phyloP scores from a whole-genome alignment of 2,888 invertebrate genomes.

The Apeira syringaria region DNA sequence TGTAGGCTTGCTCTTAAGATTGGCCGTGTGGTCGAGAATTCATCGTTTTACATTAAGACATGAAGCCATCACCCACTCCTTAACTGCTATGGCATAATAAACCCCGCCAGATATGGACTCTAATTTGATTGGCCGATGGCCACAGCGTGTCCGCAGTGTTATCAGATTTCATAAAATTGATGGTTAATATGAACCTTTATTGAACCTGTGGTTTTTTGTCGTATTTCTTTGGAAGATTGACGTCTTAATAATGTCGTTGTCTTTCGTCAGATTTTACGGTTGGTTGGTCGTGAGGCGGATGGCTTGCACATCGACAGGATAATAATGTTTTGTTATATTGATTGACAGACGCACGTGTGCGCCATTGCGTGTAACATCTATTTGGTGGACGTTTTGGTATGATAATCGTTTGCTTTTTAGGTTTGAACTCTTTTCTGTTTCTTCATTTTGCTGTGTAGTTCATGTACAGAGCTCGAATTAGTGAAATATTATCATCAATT shows the following conservation, averaged over 20 bases:
- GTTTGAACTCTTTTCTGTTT: too few relatives aligned
- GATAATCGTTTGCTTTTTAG: too few relatives aligned
- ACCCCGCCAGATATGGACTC: constrained; percentile 48
- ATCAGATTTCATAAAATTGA: constrained; percentile 29
- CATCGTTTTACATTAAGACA: constrained; percentile 60
- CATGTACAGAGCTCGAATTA: too few relatives aligned
- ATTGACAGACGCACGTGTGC: constrained; percentile 5
- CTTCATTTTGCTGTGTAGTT: too few relatives aligned
- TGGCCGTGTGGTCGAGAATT: constrained; percentile 40
- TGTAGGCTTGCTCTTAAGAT: constrained; percentile 7
- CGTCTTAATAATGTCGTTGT: constrained; percentile 27
- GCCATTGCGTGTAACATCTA: background rate
- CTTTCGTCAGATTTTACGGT: constrained; percentile 26
- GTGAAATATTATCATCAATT: too few relatives aligned
- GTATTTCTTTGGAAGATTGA: constrained; percentile 26
- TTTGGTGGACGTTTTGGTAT: background rate
- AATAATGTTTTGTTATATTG: constrained; percentile 9
- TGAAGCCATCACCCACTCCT: constrained; percentile 48
- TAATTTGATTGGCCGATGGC: constrained; percentile 55
- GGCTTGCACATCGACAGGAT: constrained; percentile 5
- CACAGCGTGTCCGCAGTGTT: constrained; percentile 8
- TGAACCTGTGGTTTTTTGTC: constrained; percentile 17
- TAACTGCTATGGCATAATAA: constrained; percentile 56
- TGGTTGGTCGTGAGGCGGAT: constrained; percentile 8
- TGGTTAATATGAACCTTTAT: constrained; percentile 22